Percentiles rank a stretch among this genome's conserved stretches.
Conservation (phyloP, 2,797 vertebrate species). For the Sebastes itinus region DNA sequence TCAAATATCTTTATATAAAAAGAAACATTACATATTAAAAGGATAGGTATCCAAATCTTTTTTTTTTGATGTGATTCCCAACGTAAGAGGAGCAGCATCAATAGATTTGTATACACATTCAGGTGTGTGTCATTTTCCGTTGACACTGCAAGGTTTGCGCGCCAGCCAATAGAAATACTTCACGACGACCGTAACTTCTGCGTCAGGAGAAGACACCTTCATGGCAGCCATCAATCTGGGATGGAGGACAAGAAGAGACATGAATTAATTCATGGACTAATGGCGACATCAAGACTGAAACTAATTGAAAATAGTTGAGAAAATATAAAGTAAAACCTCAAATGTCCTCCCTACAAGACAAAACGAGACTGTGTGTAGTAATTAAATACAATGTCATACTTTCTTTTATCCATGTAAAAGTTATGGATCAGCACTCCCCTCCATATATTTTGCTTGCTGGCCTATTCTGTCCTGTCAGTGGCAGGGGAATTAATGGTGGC, state of each 20-base stretch:
- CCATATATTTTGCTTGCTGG: conserved; percentile 58
- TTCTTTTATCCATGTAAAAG: conserved; percentile 51
- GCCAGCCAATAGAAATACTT: conserved; percentile 69
- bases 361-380: conserved; percentile 12
- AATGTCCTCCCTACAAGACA: neutral
- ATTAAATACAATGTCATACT: conserved; percentile 44
- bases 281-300: neutral
- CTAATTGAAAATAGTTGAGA: neutral
- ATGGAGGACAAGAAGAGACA: neutral
- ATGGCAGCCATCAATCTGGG: conserved; percentile 65
- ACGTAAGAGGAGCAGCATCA: no score
- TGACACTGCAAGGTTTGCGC: conserved; percentile 35
- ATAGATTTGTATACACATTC: no score
- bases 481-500: conserved; percentile 60
- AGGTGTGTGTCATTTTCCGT: neutral
- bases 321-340: neutral
- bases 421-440: conserved; percentile 53
- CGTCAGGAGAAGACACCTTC: conserved; percentile 54
- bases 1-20: no score
- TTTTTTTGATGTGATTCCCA: no score
- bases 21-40: no score
- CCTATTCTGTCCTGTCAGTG: conserved; percentile 52
- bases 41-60: no score
- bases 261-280: neutral
- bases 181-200: conserved; percentile 52